A percentile compares a stretch with the other conserved stretches of the same genome.
Conservation (phyloP, 2,888 invertebrate genomes). For the Psylliodes chrysocephalus region DNA sequence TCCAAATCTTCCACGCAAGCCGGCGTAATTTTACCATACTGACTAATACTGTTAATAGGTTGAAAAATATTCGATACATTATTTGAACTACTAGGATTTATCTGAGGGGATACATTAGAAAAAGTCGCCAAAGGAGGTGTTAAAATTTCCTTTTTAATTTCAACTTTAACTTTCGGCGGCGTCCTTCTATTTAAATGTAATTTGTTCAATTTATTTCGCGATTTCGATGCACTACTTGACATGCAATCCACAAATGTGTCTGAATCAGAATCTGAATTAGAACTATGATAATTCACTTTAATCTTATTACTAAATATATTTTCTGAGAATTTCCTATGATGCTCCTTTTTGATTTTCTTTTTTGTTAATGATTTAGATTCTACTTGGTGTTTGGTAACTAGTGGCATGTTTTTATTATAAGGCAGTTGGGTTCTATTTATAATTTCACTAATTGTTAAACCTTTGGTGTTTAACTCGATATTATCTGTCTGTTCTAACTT, state of each 20-base stretch:
- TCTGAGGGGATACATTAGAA: constrained; percentile 11
- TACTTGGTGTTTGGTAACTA: constrained; percentile 47
- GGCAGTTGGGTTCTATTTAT: constrained; percentile 65
- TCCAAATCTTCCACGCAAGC: constrained; percentile 68
- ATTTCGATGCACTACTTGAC: constrained; percentile 39
- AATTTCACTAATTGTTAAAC: constrained; percentile 78
- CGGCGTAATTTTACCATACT: constrained; percentile 58
- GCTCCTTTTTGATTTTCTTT: constrained; percentile 53
- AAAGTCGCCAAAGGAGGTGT: constrained; percentile 27
- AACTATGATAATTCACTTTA: constrained; percentile 43
- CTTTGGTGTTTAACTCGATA: constrained; percentile 80
- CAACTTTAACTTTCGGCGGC: constrained; percentile 37
- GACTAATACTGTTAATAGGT: constrained; percentile 48
- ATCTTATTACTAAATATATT: constrained; percentile 20
- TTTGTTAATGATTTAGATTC: constrained; percentile 51
- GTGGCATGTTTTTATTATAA: constrained; percentile 59
- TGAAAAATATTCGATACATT: constrained; percentile 35
- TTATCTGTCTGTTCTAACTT: constrained; percentile 78
- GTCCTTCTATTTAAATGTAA: constrained; percentile 23
- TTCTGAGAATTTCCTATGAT: constrained; percentile 46
- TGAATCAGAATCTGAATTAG: constrained; percentile 60
- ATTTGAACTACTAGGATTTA: constrained; percentile 27
- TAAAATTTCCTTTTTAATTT: constrained; percentile 39
- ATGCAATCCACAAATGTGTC: constrained; percentile 52
- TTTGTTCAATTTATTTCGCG: constrained; percentile 34